Conservation (phyloP, 2,113 vertebrate species). For the Nicator chloris region DNA sequence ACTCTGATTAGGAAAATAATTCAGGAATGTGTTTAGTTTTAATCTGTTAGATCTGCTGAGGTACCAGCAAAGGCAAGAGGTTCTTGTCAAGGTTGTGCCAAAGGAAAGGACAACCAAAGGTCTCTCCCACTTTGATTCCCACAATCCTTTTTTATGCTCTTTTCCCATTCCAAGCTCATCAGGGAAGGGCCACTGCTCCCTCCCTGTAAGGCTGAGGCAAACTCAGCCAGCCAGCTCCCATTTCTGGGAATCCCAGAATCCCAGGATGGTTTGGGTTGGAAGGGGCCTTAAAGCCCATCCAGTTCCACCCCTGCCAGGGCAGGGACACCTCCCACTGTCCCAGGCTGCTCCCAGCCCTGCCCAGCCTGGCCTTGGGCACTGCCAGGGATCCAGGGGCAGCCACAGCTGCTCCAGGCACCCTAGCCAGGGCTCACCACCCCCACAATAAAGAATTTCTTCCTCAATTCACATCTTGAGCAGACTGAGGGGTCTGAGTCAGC, state of each 20-base stretch:
- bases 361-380: neutral
- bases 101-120: neutral
- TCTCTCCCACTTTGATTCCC: neutral
- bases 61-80: neutral
- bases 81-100: neutral
- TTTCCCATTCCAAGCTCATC: neutral
- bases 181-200: neutral
- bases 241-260: neutral
- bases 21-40: neutral
- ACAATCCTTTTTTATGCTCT: neutral
- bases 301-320: neutral
- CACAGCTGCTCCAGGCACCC: neutral
- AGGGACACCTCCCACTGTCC: accelerated
- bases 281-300: neutral
- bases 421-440: neutral
- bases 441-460: neutral
- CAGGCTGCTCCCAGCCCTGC: accelerated
- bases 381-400: neutral
- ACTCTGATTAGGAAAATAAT: neutral
- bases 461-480: neutral
- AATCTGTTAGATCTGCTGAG: neutral
- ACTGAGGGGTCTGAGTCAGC: neutral
- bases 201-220: neutral
- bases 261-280: neutral
- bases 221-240: neutral